Conservation (phyloP, 2,797 vertebrate genomes). For the Cuniculus paca region DNA sequence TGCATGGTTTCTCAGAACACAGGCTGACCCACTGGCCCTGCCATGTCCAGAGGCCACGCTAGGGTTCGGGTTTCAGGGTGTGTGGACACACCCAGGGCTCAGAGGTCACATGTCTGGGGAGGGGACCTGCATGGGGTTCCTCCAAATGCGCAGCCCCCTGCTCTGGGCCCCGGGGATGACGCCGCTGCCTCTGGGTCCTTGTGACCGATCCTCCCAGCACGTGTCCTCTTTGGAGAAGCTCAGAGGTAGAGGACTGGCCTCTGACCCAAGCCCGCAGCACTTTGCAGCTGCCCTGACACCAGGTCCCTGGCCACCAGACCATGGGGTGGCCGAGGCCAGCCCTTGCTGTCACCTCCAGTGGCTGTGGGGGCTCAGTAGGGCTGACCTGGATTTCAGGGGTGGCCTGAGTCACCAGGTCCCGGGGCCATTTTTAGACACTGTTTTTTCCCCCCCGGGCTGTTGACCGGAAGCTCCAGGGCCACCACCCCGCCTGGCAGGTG, state of each 20-base stretch:
- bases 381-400: constrained; percentile 54
- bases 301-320: background rate
- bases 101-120: background rate
- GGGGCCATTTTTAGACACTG: constrained; percentile 42
- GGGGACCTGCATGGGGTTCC: background rate
- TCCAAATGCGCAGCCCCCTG: background rate
- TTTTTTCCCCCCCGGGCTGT: background rate
- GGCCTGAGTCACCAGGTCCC: constrained; percentile 42
- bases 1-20: background rate
- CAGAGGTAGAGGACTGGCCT: background rate
- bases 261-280: background rate
- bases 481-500: background rate
- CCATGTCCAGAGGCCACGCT: background rate
- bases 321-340: background rate
- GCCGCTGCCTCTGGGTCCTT: background rate
- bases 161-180: too few species aligned
- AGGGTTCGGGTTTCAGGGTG: background rate
- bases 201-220: background rate
- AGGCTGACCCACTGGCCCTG: background rate
- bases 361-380: background rate
- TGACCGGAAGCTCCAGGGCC: background rate
- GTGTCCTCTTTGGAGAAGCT: background rate
- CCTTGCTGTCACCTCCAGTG: background rate
- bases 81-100: background rate
- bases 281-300: background rate